Evolutionary conservation across 2,888 invertebrate species (phyloP), one percentile per base, ranked within the genome.

Genomic region (Galerucella calmariensis): DNA sequence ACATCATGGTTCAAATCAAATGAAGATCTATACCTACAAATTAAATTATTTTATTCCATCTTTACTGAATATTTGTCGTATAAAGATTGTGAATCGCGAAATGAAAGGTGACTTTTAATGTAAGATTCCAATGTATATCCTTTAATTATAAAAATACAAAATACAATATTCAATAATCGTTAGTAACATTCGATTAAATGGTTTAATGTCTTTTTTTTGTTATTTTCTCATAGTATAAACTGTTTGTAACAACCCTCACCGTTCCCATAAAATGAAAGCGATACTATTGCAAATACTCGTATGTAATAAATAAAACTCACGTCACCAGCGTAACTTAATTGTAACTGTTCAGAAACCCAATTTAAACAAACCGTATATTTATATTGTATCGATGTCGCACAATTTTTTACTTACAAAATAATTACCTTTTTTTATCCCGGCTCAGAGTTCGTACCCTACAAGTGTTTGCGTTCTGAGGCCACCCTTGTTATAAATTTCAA

Each of bases 401-500:
- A n/a, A 9, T 65, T 41, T 44, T 48, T 44, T 16, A 51, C 72
- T 72, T 59, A 66, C 58, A 67, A 72, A 72, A 72, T 72, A 72
- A 72, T 72, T 72, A 72, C 72, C 72, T 72, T 72, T 51, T n/a
- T 72, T 72, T 67, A 66, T 66, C 58, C 46, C 44, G 11, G 20
- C 72, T 69, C 69, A 16, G 46, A 48, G 65, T 58, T 71, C 67
- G 67, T 69, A 72, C 59, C 66, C 66, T 72, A 72, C 70, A 75
- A 78, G 78, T 75, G 78, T 75, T 70, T 77, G 77, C 69, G 67
- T 73, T 74, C 69, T 70, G 69, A 75, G 70, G 66, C 65, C 74
- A 76, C 78, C 79, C 79, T 78, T 79, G 78, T 77, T 79, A 78
- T 74, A 79, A 75, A 75, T 79, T 77, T 71, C 69, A 70, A 76